Evolutionary conservation across 2,113 vertebrate species (phyloP).

Genomic region (Isichthys henryi): DNA sequence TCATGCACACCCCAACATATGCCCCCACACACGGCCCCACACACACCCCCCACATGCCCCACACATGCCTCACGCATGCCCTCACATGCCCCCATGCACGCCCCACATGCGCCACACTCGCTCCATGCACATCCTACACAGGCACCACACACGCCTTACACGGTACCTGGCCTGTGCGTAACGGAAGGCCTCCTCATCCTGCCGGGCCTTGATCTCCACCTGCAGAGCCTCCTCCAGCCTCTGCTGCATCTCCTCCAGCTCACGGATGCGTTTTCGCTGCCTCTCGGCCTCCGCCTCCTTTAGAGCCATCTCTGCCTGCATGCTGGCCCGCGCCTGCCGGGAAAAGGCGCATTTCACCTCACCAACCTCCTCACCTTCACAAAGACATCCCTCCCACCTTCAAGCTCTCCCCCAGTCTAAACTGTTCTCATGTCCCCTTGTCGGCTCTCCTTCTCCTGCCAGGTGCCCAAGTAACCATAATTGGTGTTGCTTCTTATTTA

Average conservation of each 20-base stretch:
- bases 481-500: not conserved
- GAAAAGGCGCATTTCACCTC: not conserved
- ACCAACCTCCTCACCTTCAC: not conserved
- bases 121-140: too few relatives aligned
- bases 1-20: too few relatives aligned
- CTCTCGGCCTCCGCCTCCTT: constrained; percentile 81
- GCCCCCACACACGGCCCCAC: not conserved
- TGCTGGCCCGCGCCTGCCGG: constrained; percentile 76
- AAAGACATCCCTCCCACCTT: not conserved
- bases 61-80: too few relatives aligned
- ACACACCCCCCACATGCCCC: too few relatives aligned
- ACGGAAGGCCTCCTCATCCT: constrained; percentile 79
- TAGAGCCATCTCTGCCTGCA: constrained; percentile 89
- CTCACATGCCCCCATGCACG: too few relatives aligned
- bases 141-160: not conserved
- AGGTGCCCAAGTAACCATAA: not conserved
- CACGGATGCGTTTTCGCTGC: constrained; percentile 79
- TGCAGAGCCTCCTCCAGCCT: constrained; percentile 81
- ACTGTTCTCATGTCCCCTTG: not conserved
- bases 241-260: constrained; percentile 89
- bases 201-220: constrained; percentile 82
- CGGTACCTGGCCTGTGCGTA: constrained; percentile 79
- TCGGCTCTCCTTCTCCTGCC: not conserved
- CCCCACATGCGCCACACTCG: too few relatives aligned
- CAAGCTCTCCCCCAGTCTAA: not conserved